Evolutionary conservation across 2,888 invertebrate genomes (phyloP), one percentile per base, ranked within the genome.

Genomic region (Furcula furcula): DNA sequence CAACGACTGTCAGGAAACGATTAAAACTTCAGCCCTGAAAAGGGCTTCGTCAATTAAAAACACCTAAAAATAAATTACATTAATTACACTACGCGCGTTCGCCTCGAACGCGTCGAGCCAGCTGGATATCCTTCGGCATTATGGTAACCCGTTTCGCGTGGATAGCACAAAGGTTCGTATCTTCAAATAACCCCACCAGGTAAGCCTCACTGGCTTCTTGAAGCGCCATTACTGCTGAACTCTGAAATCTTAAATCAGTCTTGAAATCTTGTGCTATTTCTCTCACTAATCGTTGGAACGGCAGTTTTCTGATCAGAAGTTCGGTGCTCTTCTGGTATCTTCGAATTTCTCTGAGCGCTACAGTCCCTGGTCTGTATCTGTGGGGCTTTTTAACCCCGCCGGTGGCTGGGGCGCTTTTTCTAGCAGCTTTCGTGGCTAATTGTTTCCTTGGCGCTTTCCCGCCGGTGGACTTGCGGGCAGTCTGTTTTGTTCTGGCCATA

Each of bases 231-330:
- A 93, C 92, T 2, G 93, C 93, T 0, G 93, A 92, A 51, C 91
- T 92, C 69, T 94, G 93, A 72, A 94, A 94, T 20, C 93, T 74
- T 6, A 94, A 71, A 56, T 93, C 93, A 0, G 92, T 91, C 64
- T 94, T 94, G 85, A 93, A 94, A 56, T 94, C 93, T 49, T 94
- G 93, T 0, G 94, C 93, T 29, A 94, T 93, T 68, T 94, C 94
- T 56, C 93, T 79, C 9, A 94, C 94, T 7, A 94, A 74, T 21
- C 93, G 89, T 64, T 94, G 94, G 76, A 94, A 94, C 0, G 94
- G 94, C 28, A 94, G 73, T 64, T 94, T 94, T 40, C 93, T 83
- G 63, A 94, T 93, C 19, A 94, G 66, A 48, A 94, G 78, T 56
- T 94, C 94, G 0, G 94, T 94, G 32, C 92, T 92, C 65, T 94